Conservation (phyloP, 2,888 invertebrate genomes). For the Mylabris sibirica region DNA sequence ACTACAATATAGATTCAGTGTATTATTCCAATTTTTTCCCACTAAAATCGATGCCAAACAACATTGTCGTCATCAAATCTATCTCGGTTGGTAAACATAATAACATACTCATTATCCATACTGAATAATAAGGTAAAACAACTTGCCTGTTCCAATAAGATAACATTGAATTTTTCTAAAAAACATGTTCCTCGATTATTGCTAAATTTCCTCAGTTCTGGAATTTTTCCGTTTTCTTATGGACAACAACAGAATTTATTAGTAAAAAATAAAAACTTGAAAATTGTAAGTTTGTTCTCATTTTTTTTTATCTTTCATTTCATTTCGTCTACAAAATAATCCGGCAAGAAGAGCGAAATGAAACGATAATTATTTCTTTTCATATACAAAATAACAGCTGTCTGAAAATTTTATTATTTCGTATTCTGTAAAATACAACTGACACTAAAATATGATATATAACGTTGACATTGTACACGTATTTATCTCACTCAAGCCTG, state of each 20-base stretch:
- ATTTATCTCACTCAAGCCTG: constrained; percentile 30
- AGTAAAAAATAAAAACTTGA: not conserved
- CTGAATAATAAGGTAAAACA: not conserved
- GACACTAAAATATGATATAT: constrained; percentile 32
- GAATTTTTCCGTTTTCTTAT: no score
- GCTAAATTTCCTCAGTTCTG: no score
- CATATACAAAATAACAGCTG: not conserved
- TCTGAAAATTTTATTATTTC: not conserved
- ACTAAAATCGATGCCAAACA: no score
- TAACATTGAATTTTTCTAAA: not conserved
- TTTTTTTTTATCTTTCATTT: not conserved
- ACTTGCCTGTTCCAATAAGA: not conserved
- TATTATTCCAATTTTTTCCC: no score
- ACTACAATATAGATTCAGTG: no score
- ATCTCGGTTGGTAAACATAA: not conserved
- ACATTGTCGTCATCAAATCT: no score
- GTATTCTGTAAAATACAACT: constrained; percentile 1
- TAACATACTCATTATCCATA: not conserved
- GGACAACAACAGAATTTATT: no score
- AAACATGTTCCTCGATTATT: no score
- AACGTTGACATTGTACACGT: constrained; percentile 28
- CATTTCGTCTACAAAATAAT: not conserved
- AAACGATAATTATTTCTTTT: not conserved
- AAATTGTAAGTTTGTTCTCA: no score
- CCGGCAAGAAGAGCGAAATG: not conserved